Percentiles rank a stretch among this genome's conserved stretches.
Conservation (phyloP, 2,113 vertebrate species). For the Seriola dumerili region DNA sequence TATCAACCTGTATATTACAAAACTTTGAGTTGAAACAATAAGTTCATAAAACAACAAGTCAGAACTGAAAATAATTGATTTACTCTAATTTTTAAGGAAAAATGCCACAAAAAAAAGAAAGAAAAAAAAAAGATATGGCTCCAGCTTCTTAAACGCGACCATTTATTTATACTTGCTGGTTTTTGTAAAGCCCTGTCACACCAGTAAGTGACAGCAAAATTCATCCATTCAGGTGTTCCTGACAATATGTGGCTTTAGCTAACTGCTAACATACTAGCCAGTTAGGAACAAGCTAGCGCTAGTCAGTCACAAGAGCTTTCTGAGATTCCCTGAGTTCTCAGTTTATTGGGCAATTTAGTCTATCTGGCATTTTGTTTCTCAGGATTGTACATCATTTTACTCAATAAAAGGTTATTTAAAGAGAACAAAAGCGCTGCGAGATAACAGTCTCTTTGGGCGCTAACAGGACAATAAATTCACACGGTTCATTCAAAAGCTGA, state of each 20-base stretch:
- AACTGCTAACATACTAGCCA: neutral
- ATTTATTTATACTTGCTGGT: neutral
- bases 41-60: neutral
- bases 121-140: neutral
- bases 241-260: neutral
- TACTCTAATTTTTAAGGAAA: neutral
- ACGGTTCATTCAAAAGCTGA: neutral
- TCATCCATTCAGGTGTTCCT: neutral
- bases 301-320: neutral
- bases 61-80: no score
- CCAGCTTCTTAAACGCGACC: neutral
- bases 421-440: neutral
- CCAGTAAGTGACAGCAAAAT: neutral
- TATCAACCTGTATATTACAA: neutral
- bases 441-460: neutral
- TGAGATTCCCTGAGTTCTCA: neutral
- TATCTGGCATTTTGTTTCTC: neutral
- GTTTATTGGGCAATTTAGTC: neutral
- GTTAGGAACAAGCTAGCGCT: neutral
- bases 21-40: neutral
- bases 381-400: neutral
- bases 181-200: neutral
- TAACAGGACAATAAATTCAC: neutral
- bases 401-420: neutral
- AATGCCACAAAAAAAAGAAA: neutral